phyloP scores from a whole-genome alignment of 2,888 invertebrate genomes.

The Heliconius aoede region DNA sequence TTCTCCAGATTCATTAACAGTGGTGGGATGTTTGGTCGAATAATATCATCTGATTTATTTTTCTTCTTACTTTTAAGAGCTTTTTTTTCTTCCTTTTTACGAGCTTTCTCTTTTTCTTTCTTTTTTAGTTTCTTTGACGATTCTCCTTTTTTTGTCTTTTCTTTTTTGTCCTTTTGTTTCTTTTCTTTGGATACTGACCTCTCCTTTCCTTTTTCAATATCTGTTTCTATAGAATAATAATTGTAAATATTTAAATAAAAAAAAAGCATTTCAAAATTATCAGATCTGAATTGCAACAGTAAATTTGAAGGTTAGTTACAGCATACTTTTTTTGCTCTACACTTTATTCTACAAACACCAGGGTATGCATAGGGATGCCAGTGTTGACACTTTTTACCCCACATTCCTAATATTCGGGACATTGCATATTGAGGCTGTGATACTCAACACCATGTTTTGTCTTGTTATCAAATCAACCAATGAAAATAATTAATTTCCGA shows the following conservation, averaged over 20 bases:
- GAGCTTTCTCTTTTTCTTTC: conserved; percentile 67
- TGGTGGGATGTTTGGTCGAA: conserved; percentile 77
- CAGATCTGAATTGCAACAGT: no score
- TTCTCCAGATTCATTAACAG: conserved; percentile 78
- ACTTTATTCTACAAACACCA: no score
- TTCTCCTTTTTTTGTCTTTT: conserved; percentile 68
- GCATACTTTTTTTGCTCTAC: no score
- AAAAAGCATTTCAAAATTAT: no score
- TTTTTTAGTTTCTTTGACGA: conserved; percentile 70
- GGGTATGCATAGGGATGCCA: no score
- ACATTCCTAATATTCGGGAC: no score
- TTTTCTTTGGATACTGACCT: conserved; percentile 75
- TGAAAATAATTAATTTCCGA: no score
- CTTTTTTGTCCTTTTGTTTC: conserved; percentile 72
- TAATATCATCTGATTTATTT: conserved; percentile 69
- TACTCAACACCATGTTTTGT: no score
- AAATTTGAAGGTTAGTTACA: no score
- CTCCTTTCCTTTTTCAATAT: conserved; percentile 64
- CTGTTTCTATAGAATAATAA: conserved; percentile 56
- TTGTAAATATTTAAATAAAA: background rate
- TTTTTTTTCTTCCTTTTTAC: conserved; percentile 75
- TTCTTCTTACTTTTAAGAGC: conserved; percentile 75
- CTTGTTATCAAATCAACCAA: no score
- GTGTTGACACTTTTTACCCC: no score
- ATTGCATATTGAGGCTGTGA: no score